phyloP scores from a whole-genome alignment of 2,113 vertebrate genomes.

The Chamaetylas fuelleborni region DNA sequence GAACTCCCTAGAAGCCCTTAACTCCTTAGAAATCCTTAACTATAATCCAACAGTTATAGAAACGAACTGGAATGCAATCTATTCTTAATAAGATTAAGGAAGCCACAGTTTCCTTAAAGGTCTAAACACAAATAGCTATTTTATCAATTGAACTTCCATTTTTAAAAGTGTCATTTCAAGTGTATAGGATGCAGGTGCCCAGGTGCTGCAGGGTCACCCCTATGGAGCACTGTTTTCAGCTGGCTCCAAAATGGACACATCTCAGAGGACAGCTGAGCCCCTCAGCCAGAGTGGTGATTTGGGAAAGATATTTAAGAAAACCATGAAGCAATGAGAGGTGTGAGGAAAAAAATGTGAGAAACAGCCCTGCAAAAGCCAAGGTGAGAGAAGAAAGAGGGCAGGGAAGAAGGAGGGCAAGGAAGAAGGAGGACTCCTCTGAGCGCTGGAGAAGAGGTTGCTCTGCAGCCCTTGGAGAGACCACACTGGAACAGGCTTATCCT shows the following conservation, averaged over 20 bases:
- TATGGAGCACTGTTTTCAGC: fast-evolving
- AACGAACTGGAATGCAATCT: neutral
- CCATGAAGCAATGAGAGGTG: neutral
- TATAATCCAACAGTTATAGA: neutral
- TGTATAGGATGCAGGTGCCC: fast-evolving
- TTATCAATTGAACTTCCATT: neutral
- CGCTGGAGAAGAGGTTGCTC: neutral
- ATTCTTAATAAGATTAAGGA: neutral
- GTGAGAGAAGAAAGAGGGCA: neutral
- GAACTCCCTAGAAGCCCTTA: neutral
- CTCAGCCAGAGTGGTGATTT: neutral
- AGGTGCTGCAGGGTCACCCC: neutral
- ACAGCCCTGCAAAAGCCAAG: neutral
- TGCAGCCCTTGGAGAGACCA: neutral
- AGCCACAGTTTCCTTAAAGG: neutral
- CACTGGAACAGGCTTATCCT: fast-evolving
- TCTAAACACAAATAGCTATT: neutral
- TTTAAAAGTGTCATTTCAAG: neutral
- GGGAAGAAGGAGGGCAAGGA: neutral
- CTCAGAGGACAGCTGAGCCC: neutral
- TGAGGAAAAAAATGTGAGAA: neutral
- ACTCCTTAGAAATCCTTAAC: neutral
- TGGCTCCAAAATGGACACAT: fast-evolving
- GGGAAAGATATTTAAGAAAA: neutral
- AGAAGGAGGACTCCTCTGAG: neutral